Evolutionary conservation across 2,113 vertebrate species (phyloP).

Genomic region (Callipepla squamata): DNA sequence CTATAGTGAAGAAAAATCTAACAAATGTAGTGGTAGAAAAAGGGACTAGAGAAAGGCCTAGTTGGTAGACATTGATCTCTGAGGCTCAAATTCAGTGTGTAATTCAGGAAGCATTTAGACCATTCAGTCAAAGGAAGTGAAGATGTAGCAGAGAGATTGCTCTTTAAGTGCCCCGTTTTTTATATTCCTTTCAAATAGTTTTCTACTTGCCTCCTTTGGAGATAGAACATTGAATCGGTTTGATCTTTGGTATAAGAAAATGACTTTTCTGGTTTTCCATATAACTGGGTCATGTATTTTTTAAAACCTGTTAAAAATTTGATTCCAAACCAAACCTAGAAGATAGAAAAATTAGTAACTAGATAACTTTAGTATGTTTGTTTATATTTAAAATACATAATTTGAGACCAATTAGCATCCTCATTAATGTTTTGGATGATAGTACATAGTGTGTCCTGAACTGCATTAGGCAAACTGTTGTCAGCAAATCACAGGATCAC

Average conservation of each 20-base stretch:
- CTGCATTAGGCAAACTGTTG: not conserved
- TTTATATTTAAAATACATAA: not conserved
- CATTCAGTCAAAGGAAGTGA: not conserved
- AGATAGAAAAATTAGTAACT: not conserved
- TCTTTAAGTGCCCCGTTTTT: not conserved
- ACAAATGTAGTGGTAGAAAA: not conserved
- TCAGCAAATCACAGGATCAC: not conserved
- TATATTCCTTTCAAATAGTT: not conserved
- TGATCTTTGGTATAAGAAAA: not conserved
- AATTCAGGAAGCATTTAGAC: not conserved
- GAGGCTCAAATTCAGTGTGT: not conserved
- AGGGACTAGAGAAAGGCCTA: not conserved
- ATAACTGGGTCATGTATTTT: not conserved
- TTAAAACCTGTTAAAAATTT: not conserved
- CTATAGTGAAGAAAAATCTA: not conserved
- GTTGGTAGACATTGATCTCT: not conserved
- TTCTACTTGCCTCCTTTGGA: not conserved
- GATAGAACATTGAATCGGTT: not conserved
- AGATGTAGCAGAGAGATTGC: not conserved
- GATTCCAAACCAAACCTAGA: not conserved
- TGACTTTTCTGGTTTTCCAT: not conserved
- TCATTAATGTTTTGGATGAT: not conserved
- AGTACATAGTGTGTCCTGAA: not conserved
- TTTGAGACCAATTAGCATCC: not conserved
- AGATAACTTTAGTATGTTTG: not conserved